Percentiles rank a stretch among this genome's conserved stretches.
Conservation (phyloP, 1,140 invertebrate species). For the Asbolus verrucosus region DNA sequence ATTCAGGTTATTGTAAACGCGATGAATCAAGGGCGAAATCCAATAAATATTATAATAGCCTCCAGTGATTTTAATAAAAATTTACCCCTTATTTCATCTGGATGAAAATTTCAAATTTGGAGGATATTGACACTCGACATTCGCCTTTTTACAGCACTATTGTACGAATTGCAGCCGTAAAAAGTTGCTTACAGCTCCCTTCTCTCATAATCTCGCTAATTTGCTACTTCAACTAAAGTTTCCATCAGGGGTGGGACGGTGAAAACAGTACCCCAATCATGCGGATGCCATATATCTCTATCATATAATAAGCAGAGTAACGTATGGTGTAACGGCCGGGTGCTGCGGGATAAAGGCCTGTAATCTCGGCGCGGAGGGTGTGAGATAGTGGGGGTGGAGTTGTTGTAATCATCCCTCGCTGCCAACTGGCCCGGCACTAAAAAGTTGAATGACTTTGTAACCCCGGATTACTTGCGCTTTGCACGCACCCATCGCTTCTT, state of each 20-base stretch:
- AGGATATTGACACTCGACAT: conserved; percentile 34
- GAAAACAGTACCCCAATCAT: conserved; percentile 47
- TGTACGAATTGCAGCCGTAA: conserved; percentile 13
- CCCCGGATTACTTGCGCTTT: conserved; percentile 44
- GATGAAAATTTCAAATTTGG: conserved; percentile 26
- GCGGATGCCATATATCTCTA: conserved; percentile 56
- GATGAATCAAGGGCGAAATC: conserved; percentile 8
- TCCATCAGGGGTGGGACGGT: neutral
- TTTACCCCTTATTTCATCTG: conserved; percentile 13
- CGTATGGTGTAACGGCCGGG: conserved; percentile 53
- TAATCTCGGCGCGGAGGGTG: conserved; percentile 49
- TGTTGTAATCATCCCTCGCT: conserved; percentile 55
- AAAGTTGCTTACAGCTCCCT: conserved; percentile 2
- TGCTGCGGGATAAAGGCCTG: conserved; percentile 53
- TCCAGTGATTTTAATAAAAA: conserved; percentile 20
- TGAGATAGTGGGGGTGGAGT: conserved; percentile 47
- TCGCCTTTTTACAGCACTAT: conserved; percentile 26
- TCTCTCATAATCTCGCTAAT: neutral
- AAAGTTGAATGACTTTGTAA: conserved; percentile 61
- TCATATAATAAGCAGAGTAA: conserved; percentile 58
- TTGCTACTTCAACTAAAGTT: neutral
- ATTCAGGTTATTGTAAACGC: conserved; percentile 20
- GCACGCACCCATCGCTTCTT: conserved; percentile 39
- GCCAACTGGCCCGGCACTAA: conserved; percentile 60
- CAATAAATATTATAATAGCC: conserved; percentile 35